A percentile compares a stretch with the other conserved stretches of the same genome.
These are phyloP conservation scores for Pristis pectinata DNA, from an alignment of 2,797 vertebrate genomes.

Conservation along the genomic window DNA sequence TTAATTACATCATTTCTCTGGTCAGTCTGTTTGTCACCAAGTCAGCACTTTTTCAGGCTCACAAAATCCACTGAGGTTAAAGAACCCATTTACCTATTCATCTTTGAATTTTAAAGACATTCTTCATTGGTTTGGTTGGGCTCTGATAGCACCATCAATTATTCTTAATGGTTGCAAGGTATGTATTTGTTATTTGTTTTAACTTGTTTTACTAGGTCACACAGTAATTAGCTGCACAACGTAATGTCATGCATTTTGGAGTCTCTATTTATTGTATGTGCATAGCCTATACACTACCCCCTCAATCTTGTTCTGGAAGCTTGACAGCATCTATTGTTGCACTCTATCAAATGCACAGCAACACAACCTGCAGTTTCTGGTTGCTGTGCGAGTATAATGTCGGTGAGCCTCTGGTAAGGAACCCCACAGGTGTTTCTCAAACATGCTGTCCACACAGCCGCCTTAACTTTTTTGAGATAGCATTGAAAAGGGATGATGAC, in stretches of 20 bases:
- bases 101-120: slow-evolving; percentile 59
- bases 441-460: neutral
- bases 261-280: slow-evolving; percentile 38
- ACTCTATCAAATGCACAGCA: slow-evolving; percentile 20
- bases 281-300: slow-evolving; percentile 26
- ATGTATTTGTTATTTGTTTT: slow-evolving; percentile 64
- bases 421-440: neutral
- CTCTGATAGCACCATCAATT: slow-evolving; percentile 68
- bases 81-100: slow-evolving; percentile 72
- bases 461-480: neutral
- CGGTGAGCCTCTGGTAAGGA: neutral
- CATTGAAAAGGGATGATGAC: neutral
- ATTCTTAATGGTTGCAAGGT: slow-evolving; percentile 67
- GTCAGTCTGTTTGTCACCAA: slow-evolving; percentile 71
- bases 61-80: slow-evolving; percentile 50
- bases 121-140: slow-evolving; percentile 63
- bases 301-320: slow-evolving; percentile 37
- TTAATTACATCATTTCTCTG: slow-evolving; percentile 46
- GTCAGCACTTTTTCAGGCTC: slow-evolving; percentile 62
- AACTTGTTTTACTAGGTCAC: slow-evolving; percentile 67
- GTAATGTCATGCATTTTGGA: slow-evolving; percentile 46
- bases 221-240: slow-evolving; percentile 60
- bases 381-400: neutral
- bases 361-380: neutral
- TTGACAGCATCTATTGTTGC: slow-evolving; percentile 36